Base-by-base conservation (phyloP, 2,797 vertebrate genomes). In the Carduelis carduelis region DNA sequence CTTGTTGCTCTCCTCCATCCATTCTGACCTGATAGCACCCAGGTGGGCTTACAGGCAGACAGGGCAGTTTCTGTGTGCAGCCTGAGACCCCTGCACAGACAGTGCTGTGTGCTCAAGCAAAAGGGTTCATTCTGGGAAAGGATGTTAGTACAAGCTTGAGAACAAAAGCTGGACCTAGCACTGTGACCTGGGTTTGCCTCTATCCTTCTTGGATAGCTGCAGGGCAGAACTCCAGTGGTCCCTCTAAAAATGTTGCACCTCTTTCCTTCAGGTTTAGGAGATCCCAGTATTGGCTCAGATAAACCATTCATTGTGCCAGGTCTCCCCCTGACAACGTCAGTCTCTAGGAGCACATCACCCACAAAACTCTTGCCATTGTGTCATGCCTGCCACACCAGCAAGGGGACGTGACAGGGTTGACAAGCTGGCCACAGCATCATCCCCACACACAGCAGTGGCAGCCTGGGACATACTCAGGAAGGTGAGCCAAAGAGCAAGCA, bases 341-440 rank as follows among this genome's bases (percentile, higher is more conserved):
- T 64, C 14, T 44, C 32, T 16, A 78, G 57, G 21, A 75, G 24
- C 16, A 37, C 20, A 76, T 28, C 26, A 32, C 14, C 18, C 32
- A 49, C 4, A 4, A 60, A 82, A 85, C 27, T 28, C 49, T 68
- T 6, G 2, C 27, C 4, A 0, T 12, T 12, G 11, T 41, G 27
- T 47, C 35, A n/a, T 8, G 19, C 10, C 60, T 71, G 44, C 12
- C 41, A n/a, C 1, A 0, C 32, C 43, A 32, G 28, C 23, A 53
- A 39, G 11, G 28, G 47, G 8, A 15, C 30, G 13, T 1, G 5
- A 24, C 0, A 4, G 28, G 34, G 22, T 27, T 75, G 47, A 59
- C 0, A 1, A 63, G 15, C 24, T 52, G 83, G 8, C 26, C n/a
- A 27, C 2, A 6, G 30, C 30, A 46, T 37, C 7, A 2, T 14